Conservation (phyloP, 2,888 invertebrate genomes). For the Epinotia ramella region DNA sequence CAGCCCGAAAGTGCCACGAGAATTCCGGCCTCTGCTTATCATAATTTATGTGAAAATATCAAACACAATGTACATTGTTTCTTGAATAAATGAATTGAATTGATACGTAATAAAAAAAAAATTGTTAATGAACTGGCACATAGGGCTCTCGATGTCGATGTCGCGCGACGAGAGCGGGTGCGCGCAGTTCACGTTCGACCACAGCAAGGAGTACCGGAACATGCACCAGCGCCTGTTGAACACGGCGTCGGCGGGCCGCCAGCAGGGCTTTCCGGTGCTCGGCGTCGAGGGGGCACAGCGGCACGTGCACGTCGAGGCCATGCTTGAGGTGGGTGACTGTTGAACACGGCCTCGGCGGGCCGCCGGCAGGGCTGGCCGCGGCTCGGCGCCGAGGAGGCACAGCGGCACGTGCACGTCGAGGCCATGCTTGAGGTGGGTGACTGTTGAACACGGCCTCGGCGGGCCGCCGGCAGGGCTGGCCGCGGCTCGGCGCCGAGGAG, state of each 20-base stretch:
- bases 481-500: slow-evolving; percentile 44
- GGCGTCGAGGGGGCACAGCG: slow-evolving; percentile 46
- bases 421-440: slow-evolving; percentile 61
- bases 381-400: slow-evolving; percentile 47
- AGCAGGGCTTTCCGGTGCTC: slow-evolving; percentile 10
- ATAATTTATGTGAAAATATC: too few relatives aligned
- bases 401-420: slow-evolving; percentile 59
- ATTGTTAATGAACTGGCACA: neutral
- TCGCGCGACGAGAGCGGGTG: slow-evolving; percentile 47
- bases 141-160: slow-evolving; percentile 63
- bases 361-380: neutral
- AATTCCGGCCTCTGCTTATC: too few relatives aligned
- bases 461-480: neutral
- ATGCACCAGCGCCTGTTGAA: slow-evolving; percentile 53
- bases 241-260: neutral
- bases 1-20: too few relatives aligned
- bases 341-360: slow-evolving; percentile 29
- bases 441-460: slow-evolving; percentile 46
- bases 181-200: slow-evolving; percentile 60
- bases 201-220: slow-evolving; percentile 57
- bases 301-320: slow-evolving; percentile 61
- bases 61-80: too few relatives aligned
- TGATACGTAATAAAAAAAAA: too few relatives aligned
- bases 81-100: too few relatives aligned
- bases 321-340: slow-evolving; percentile 60